Percentiles rank a stretch among this genome's conserved stretches.
phyloP scores from a whole-genome alignment of 2,797 vertebrate species.

The Lacerta bilineata region DNA sequence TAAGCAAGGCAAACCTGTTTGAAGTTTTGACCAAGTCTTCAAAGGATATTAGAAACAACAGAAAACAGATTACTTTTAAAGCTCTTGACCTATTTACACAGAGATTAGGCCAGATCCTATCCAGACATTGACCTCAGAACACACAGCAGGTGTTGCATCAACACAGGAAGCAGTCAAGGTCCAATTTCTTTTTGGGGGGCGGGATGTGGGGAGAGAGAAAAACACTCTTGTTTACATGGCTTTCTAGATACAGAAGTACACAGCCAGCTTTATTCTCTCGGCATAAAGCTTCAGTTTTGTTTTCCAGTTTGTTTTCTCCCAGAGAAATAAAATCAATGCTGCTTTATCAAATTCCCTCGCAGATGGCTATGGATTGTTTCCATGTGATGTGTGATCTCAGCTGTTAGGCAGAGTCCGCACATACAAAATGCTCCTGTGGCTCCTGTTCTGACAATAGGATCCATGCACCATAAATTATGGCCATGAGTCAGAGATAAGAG shows the following conservation, averaged over 20 bases:
- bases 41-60: slow-evolving; percentile 51
- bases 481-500: not conserved
- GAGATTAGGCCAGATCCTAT: not conserved
- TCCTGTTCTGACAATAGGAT: not conserved
- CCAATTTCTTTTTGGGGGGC: not conserved
- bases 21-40: accelerated
- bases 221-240: not conserved
- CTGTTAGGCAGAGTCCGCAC: not conserved
- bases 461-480: not conserved
- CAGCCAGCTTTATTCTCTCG: slow-evolving; percentile 13
- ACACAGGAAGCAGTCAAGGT: not conserved
- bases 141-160: slow-evolving; percentile 53
- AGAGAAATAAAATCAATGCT: not conserved
- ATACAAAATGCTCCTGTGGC: not conserved
- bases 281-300: slow-evolving; percentile 1
- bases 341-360: not conserved
- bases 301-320: too few relatives aligned
- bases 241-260: not conserved
- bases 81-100: not conserved
- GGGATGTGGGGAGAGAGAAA: not conserved
- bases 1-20: not conserved
- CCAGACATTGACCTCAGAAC: not conserved
- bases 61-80: not conserved
- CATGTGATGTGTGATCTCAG: not conserved
- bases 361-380: not conserved